Conservation (phyloP, 2,797 vertebrate species). For the Astyanax mexicanus region DNA sequence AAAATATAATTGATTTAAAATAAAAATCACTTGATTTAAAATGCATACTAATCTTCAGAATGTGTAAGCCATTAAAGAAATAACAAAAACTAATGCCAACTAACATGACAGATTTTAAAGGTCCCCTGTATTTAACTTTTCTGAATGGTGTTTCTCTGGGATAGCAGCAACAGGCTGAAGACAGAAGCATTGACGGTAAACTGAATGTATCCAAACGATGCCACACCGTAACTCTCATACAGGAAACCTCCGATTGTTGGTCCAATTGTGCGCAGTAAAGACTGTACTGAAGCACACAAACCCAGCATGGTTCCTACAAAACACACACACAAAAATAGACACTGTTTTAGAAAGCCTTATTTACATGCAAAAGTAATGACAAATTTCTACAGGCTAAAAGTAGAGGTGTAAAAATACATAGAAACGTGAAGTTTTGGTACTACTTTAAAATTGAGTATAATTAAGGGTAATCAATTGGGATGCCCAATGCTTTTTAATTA, state of each 20-base stretch:
- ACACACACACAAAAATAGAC: slow-evolving; percentile 33
- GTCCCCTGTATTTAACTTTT: slow-evolving; percentile 1
- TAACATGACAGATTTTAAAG: not conserved
- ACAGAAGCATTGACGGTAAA: slow-evolving; percentile 78
- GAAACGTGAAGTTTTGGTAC: too few relatives aligned
- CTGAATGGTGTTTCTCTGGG: not conserved
- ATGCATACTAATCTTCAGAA: not conserved
- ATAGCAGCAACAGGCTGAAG: slow-evolving; percentile 73
- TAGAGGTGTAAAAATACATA: too few relatives aligned
- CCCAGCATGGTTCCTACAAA: slow-evolving; percentile 94
- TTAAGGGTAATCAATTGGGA: too few relatives aligned
- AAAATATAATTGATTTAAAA: too few relatives aligned
- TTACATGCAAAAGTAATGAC: not conserved
- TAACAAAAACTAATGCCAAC: too few relatives aligned
- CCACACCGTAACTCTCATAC: slow-evolving; percentile 85
- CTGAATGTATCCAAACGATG: slow-evolving; percentile 87
- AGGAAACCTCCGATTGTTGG: slow-evolving; percentile 90
- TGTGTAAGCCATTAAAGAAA: too few relatives aligned
- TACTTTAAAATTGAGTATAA: too few relatives aligned
- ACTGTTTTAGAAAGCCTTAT: too few relatives aligned
- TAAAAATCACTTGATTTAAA: too few relatives aligned
- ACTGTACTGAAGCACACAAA: slow-evolving; percentile 86
- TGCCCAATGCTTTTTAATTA: too few relatives aligned
- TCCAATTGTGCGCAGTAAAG: slow-evolving; percentile 86
- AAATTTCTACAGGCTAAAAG: too few relatives aligned